These are phyloP conservation scores for Pimephales promelas DNA, from an alignment of 2,113 vertebrate species.

Conservation along the genomic window DNA sequence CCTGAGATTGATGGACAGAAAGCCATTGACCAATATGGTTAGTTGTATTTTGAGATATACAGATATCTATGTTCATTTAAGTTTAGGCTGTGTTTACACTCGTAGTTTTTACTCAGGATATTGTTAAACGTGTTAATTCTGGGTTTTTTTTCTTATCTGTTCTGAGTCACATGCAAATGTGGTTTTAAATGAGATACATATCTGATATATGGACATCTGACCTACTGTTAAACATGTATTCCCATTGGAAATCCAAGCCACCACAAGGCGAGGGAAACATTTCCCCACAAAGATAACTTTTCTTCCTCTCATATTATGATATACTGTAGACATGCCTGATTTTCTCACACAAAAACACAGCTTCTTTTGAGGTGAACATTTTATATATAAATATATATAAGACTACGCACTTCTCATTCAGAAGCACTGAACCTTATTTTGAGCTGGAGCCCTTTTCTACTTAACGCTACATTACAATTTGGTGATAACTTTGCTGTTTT, in stretches of 20 bases:
- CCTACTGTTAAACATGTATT: background rate
- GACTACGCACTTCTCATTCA: too few relatives aligned
- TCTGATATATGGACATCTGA: background rate
- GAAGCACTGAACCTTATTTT: too few relatives aligned
- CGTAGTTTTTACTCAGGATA: background rate
- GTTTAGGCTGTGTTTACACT: too few relatives aligned
- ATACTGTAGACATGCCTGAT: too few relatives aligned
- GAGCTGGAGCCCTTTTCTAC: too few relatives aligned
- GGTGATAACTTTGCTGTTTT: too few relatives aligned
- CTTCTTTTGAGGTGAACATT: too few relatives aligned
- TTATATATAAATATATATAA: too few relatives aligned
- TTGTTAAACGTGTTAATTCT: background rate
- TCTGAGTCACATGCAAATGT: background rate
- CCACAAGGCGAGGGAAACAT: background rate
- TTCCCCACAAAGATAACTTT: background rate
- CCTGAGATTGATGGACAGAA: slow-evolving; percentile 57
- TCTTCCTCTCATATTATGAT: too few relatives aligned
- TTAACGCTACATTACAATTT: too few relatives aligned
- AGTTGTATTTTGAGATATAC: slow-evolving; percentile 12
- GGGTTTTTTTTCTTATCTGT: background rate
- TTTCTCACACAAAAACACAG: too few relatives aligned
- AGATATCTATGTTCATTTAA: background rate
- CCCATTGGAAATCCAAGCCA: background rate
- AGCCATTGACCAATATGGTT: slow-evolving; percentile 54
- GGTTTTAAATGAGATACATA: background rate